Base-by-base conservation (phyloP, 2,888 invertebrate genomes). In the Tipula confusa region DNA sequence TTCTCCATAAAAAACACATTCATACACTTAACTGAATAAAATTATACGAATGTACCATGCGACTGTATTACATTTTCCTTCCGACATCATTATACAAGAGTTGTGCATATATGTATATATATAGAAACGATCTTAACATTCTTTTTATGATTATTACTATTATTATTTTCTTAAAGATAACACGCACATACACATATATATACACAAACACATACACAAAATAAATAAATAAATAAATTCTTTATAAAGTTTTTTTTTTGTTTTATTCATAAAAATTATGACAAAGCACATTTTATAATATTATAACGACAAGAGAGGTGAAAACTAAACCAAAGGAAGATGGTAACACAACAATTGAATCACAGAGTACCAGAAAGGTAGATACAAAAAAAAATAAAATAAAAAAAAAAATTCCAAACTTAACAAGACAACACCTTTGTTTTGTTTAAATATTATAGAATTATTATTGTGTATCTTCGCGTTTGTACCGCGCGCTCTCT, bases 191-290 rank as follows among this genome's bases (percentile, higher is more conserved):
- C n/a, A n/a, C n/a, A n/a, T n/a, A n/a, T n/a, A n/a, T n/a, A n/a
- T n/a, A n/a, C n/a, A n/a, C n/a, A n/a, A n/a, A n/a, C n/a, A n/a
- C n/a, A n/a, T n/a, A n/a, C n/a, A n/a, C n/a, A n/a, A n/a, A 64
- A 64, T 9, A 43, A 64, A 64, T 64, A 64, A 64, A 64, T 64
- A 64, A 64, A 64, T 24, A 64, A 64, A 64, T 64, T 64, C 64
- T 64, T 64, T 64, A 64, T 24, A 24, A 64, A 24, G 64, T 48
- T 15, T 4, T 48, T 9, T 33, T 33, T 11, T 64, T 43, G 18
- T 64, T 64, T 64, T 64, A 64, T 64, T 64, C 64, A 64, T 64
- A 24, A 64, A 64, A 64, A 64, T 64, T 64, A 64, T 64, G 64
- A 64, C 64, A 64, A 64, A 64, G 64, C 64, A 64, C 64, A 9